Evolutionary conservation across 2,113 vertebrate species (phyloP).

Genomic region (Columba janthina): DNA sequence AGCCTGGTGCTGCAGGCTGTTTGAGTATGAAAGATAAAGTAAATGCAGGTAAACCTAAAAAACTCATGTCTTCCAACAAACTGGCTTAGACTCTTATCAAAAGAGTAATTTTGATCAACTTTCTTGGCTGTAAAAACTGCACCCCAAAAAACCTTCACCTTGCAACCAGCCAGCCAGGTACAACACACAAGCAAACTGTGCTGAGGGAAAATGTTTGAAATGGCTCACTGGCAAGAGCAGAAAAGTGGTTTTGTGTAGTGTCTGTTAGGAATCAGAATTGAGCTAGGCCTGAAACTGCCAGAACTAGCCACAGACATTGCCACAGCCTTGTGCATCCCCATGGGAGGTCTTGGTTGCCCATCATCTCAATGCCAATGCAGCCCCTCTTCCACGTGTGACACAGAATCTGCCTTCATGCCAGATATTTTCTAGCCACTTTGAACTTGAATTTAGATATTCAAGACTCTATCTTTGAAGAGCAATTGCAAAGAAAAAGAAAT

Average conservation of each 20-base stretch:
- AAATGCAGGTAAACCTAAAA: not conserved
- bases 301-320: not conserved
- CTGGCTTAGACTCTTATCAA: not conserved
- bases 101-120: not conserved
- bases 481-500: not conserved
- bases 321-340: not conserved
- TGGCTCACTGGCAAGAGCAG: not conserved
- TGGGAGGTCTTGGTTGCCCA: not conserved
- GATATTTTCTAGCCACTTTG: not conserved
- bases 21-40: not conserved
- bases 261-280: fast-evolving
- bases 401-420: not conserved
- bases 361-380: not conserved
- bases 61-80: not conserved
- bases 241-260: not conserved
- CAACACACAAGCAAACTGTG: fast-evolving
- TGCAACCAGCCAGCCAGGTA: not conserved
- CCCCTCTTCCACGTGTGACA: not conserved
- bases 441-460: not conserved
- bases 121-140: not conserved
- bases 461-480: not conserved
- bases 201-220: not conserved
- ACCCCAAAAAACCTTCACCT: not conserved
- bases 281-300: not conserved
- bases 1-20: not conserved